phyloP scores from a whole-genome alignment of 2,113 vertebrate species.

The Dasyurus viverrinus region DNA sequence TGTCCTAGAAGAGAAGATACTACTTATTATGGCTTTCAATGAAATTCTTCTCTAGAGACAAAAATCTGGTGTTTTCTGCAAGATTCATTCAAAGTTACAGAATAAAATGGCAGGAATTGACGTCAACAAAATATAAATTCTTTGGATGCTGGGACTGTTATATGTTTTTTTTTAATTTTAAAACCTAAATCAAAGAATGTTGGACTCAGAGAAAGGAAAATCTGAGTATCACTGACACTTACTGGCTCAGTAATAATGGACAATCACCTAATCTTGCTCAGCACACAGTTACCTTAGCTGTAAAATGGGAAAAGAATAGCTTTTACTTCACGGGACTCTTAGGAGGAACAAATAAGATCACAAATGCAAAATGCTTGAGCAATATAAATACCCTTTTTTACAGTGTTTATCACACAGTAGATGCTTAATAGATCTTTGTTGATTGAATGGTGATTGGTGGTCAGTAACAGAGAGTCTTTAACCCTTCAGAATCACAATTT shows the following conservation, averaged over 20 bases:
- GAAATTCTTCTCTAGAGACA: neutral
- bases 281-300: neutral
- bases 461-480: neutral
- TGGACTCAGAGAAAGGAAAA: neutral
- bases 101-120: neutral
- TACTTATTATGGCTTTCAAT: neutral
- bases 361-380: neutral
- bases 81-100: neutral
- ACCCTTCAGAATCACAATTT: neutral
- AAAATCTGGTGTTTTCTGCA: neutral
- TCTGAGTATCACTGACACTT: neutral
- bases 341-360: neutral
- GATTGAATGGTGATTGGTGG: neutral
- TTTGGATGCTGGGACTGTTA: neutral
- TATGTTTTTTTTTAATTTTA: neutral
- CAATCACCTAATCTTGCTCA: neutral
- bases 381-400: neutral
- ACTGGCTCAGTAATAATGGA: neutral
- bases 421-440: neutral
- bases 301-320: neutral
- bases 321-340: neutral
- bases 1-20: neutral
- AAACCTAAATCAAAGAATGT: neutral
- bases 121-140: neutral
- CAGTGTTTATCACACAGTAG: neutral